These are phyloP conservation scores for Heliconius cydno DNA, from an alignment of 2,888 invertebrate genomes.

Conservation along the genomic window DNA sequence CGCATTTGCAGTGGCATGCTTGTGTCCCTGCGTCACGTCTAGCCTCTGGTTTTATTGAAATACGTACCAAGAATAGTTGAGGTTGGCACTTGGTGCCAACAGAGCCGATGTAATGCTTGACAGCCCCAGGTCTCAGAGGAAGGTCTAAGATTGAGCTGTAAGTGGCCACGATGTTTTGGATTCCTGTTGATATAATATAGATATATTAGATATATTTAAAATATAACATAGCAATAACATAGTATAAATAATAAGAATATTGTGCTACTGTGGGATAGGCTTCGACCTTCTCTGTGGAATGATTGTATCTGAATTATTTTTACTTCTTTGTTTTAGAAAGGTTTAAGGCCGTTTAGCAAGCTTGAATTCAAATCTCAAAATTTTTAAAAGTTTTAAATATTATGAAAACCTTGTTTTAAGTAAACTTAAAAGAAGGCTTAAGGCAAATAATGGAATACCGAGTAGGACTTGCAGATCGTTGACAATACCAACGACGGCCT, in stretches of 20 bases:
- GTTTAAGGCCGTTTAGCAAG: no score
- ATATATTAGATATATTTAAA: neutral
- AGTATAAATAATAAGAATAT: no score
- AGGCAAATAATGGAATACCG: constrained; percentile 55
- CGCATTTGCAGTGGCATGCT: no score
- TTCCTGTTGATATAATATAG: constrained; percentile 61
- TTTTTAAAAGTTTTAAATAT: neutral
- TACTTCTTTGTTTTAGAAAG: no score
- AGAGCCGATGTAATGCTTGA: constrained; percentile 88
- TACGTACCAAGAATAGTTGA: constrained; percentile 80
- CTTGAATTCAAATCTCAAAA: no score
- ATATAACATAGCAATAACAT: no score
- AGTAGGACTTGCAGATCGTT: constrained; percentile 55
- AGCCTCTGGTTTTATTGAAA: neutral
- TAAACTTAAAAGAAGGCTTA: neutral
- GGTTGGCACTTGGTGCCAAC: constrained; percentile 85
- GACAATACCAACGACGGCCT: constrained; percentile 50
- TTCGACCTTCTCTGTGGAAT: no score
- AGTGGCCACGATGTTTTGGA: constrained; percentile 84
- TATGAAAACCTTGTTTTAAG: neutral
- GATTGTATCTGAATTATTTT: no score
- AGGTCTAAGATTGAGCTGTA: constrained; percentile 85
- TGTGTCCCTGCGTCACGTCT: no score
- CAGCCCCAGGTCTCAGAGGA: constrained; percentile 90
- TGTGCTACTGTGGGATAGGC: no score